A percentile compares a stretch with the other conserved stretches of the same genome.
These are phyloP conservation scores for Microcebus murinus DNA, from an alignment of 2,113 vertebrate genomes.

Conservation along the genomic window DNA sequence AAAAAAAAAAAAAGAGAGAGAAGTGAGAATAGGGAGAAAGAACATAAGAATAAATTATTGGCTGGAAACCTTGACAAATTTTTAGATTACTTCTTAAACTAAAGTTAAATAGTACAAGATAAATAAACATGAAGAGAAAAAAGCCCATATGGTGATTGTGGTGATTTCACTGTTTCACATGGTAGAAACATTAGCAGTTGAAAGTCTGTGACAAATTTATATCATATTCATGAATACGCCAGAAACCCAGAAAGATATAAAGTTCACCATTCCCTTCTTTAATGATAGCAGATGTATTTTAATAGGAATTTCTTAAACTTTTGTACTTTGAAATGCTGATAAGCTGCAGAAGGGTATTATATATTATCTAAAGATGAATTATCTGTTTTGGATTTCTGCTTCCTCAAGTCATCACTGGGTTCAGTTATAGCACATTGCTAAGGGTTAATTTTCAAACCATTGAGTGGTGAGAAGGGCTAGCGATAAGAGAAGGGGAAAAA, in stretches of 20 bases:
- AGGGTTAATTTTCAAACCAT: slow-evolving; percentile 77
- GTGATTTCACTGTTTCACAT: slow-evolving; percentile 18
- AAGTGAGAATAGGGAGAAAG: neutral
- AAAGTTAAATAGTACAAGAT: slow-evolving; percentile 15
- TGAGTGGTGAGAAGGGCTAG: neutral
- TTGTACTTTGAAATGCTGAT: slow-evolving; percentile 76
- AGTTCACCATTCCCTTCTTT: slow-evolving; percentile 17
- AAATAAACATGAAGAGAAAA: neutral
- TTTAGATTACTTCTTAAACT: slow-evolving; percentile 46
- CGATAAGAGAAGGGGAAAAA: neutral
- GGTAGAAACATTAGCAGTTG: neutral
- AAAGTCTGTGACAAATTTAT: slow-evolving; percentile 47
- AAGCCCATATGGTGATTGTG: neutral
- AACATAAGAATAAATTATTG: neutral
- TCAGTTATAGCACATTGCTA: slow-evolving; percentile 50
- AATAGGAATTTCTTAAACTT: slow-evolving; percentile 62
- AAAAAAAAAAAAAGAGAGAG: neutral
- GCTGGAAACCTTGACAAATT: neutral
- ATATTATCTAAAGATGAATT: slow-evolving; percentile 62
- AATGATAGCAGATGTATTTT: slow-evolving; percentile 35
- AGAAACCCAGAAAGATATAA: slow-evolving; percentile 49
- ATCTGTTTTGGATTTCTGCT: slow-evolving; percentile 52
- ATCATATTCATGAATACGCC: neutral
- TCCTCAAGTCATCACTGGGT: slow-evolving; percentile 49
- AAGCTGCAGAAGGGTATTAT: slow-evolving; percentile 30